phyloP scores from a whole-genome alignment of 2,113 vertebrate species.

The Gobio gobio region DNA sequence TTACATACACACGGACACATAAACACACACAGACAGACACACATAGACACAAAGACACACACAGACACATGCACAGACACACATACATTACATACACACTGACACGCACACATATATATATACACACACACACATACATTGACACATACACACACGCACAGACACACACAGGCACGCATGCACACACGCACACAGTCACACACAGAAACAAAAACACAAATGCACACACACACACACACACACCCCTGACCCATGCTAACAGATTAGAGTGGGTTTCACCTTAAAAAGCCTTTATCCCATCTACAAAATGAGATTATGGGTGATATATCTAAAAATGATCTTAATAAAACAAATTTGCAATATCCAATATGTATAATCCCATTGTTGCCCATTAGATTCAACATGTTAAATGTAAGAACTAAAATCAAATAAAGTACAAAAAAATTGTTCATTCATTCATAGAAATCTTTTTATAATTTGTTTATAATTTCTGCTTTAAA shows the following conservation, averaged over 20 bases:
- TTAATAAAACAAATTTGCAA: neutral
- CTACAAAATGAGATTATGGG: neutral
- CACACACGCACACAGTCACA: too few species aligned
- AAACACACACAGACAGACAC: too few species aligned
- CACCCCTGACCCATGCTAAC: neutral
- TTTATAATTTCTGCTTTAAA: too few species aligned
- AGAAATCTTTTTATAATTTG: too few species aligned
- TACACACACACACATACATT: too few species aligned
- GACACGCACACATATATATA: too few species aligned
- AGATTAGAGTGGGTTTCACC: neutral
- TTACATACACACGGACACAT: constrained; percentile 66
- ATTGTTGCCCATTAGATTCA: neutral
- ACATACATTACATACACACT: too few species aligned
- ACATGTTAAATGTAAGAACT: neutral
- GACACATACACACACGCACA: too few species aligned
- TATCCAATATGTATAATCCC: neutral
- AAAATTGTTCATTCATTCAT: neutral
- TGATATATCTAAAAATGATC: neutral
- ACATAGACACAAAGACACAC: constrained; percentile 34
- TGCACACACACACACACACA: constrained; percentile 17
- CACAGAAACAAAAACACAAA: too few species aligned
- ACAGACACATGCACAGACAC: neutral
- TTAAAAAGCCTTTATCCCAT: neutral
- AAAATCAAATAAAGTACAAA: neutral
- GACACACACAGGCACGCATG: too few species aligned